These are phyloP conservation scores for Atethmia centrago DNA, from an alignment of 2,888 invertebrate species.

Conservation along the genomic window DNA sequence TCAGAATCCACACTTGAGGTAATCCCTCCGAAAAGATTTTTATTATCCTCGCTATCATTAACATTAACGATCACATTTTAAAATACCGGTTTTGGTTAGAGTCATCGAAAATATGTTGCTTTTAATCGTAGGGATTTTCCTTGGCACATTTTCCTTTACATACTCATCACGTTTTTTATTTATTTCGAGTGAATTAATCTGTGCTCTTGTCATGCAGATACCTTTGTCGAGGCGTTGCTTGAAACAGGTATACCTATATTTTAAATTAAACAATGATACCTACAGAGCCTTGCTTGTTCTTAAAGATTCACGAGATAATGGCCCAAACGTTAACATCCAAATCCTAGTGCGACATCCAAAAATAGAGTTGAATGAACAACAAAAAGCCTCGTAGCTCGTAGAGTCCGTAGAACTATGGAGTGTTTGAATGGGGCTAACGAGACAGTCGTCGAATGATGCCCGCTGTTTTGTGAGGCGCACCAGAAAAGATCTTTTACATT, in stretches of 20 bases:
- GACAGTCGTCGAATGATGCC: conserved; percentile 75
- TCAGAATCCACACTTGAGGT: conserved; percentile 56
- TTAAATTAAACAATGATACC: neutral
- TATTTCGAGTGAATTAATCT: neutral
- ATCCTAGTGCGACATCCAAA: conserved; percentile 49
- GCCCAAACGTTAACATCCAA: conserved; percentile 27
- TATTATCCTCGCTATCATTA: conserved; percentile 27
- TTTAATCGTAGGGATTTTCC: conserved; percentile 36
- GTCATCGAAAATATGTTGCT: conserved; percentile 17
- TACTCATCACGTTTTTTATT: neutral
- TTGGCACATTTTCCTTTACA: conserved; percentile 4
- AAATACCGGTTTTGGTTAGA: conserved; percentile 20
- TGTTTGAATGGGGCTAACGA: conserved; percentile 84
- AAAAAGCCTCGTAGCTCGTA: conserved; percentile 72
- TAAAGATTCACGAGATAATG: conserved; percentile 14
- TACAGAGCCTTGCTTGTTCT: neutral
- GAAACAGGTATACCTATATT: neutral
- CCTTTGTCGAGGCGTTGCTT: neutral
- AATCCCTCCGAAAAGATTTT: conserved; percentile 35
- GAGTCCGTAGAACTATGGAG: conserved; percentile 68
- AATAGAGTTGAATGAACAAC: conserved; percentile 71
- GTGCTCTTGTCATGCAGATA: neutral
- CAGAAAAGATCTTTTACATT: conserved; percentile 64
- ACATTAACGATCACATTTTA: conserved; percentile 21
- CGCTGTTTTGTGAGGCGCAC: conserved; percentile 72